Evolutionary conservation across 2,888 invertebrate species (phyloP).

Genomic region (Mamestra brassicae): DNA sequence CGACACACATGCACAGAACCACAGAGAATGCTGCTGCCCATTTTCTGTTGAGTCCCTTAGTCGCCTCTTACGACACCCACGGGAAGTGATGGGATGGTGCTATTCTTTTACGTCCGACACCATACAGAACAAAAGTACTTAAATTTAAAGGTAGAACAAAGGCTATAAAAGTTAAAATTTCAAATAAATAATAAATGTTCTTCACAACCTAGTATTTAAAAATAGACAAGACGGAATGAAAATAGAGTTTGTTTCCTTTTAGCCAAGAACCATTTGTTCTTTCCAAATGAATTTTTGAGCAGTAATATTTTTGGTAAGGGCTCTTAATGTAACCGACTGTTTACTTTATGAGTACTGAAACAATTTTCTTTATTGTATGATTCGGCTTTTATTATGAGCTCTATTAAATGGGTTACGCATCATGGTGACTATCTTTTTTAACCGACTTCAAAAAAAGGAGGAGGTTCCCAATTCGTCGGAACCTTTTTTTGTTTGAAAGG

Average conservation of each 20-base stretch:
- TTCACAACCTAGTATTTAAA: constrained; percentile 9
- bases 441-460: too few relatives aligned
- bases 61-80: too few relatives aligned
- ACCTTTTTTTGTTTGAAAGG: too few relatives aligned
- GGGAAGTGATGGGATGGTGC: too few relatives aligned
- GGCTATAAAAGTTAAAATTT: background rate
- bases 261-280: constrained; percentile 28
- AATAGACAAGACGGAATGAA: constrained; percentile 25
- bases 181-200: background rate
- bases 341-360: constrained; percentile 29
- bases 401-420: background rate
- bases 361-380: background rate
- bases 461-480: too few relatives aligned
- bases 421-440: too few relatives aligned
- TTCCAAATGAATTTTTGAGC: constrained; percentile 30
- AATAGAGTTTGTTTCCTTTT: constrained; percentile 43
- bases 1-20: too few relatives aligned
- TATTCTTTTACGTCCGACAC: too few relatives aligned
- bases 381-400: constrained; percentile 2
- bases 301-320: constrained; percentile 34
- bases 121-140: too few relatives aligned
- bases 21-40: too few relatives aligned
- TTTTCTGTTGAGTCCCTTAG: too few relatives aligned
- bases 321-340: constrained; percentile 22
- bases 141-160: background rate